These are phyloP conservation scores for Anarsia innoxiella DNA, from an alignment of 2,888 invertebrate genomes.

Conservation along the genomic window DNA sequence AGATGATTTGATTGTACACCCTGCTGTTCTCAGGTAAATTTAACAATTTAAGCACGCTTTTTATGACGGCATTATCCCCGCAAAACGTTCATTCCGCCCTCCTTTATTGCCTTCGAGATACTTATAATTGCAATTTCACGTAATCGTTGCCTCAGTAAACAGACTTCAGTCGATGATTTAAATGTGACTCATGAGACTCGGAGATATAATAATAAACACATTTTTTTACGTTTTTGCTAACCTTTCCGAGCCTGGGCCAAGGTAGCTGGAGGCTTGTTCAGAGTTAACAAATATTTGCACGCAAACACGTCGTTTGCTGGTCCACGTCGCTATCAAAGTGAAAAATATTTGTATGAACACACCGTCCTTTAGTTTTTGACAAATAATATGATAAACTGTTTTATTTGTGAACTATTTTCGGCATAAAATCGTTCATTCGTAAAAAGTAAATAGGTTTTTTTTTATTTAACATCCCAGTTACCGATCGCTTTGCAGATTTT, in stretches of 20 bases:
- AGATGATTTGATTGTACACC: constrained; percentile 63
- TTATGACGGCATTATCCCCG: constrained; percentile 53
- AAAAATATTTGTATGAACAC: constrained; percentile 9
- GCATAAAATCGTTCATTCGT: too few species aligned
- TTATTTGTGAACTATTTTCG: too few species aligned
- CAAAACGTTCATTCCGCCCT: constrained; percentile 37
- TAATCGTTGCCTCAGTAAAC: constrained; percentile 37
- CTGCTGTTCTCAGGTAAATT: constrained; percentile 61
- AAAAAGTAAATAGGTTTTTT: too few species aligned
- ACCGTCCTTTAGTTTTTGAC: too few species aligned
- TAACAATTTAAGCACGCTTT: constrained; percentile 60
- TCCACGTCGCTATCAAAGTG: constrained; percentile 10
- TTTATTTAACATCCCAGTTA: too few species aligned
- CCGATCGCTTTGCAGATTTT: too few species aligned
- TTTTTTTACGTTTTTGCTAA: constrained; percentile 1
- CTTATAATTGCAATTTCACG: constrained; percentile 44
- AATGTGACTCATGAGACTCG: constrained; percentile 1
- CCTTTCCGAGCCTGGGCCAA: constrained; percentile 3
- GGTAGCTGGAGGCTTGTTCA: constrained; percentile 6
- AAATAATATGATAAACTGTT: too few species aligned
- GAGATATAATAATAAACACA: not conserved
- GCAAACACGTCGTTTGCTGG: constrained; percentile 12
- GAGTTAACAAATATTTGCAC: constrained; percentile 14
- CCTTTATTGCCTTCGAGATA: constrained; percentile 41
- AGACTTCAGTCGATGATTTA: constrained; percentile 22